Base-by-base conservation (phyloP, 2,113 vertebrate genomes). In the Megalops atlanticus region DNA sequence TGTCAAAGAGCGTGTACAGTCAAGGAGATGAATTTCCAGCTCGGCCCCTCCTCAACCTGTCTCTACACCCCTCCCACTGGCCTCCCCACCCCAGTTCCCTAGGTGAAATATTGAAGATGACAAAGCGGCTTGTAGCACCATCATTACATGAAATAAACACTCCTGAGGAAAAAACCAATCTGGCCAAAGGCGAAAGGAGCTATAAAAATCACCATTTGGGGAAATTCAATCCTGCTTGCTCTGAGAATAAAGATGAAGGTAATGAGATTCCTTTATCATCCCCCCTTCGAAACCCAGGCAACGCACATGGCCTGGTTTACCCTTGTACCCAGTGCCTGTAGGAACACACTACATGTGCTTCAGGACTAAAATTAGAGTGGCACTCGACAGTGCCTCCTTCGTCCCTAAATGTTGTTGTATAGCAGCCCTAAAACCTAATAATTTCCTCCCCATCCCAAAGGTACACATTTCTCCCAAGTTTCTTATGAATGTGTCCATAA, bases 81-180 rank as follows among this genome's bases (percentile, higher is more conserved):
- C 79, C 12, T 68, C 52, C 27, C 75, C 24, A 43, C 31, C 40
- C 77, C 54, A 39, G 38, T 47, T 73, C 64, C 18, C 58, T 71
- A 18, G 47, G 39, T 85, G 85, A 90, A 86, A 85, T 85, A 83
- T 75, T 70, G 74, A 68, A 27, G 73, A 84, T 52, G 81, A 79
- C 81, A 83, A 81, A 82, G 68, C 80, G 71, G 68, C 69, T 41
- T 80, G 77, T 81, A 0, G 52, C 39, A 39, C 39, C 77, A 84
- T 87, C 86, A 82, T 88, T 80, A 83, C 82, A 85, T 82, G 75
- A 81, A 87, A 85, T 90, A 89, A 88, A 78, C 81, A 81, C 77
- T 78, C 68, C 43, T 54, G 81, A 84, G 41, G 72, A 81, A 84
- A n/a, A 88, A 88, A 84, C 35, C 83, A 87, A 85, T 87, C 64